A percentile compares a stretch with the other conserved stretches of the same genome.
Evolutionary conservation across 2,888 invertebrate species (phyloP).

Genomic region (Eutolmus rufibarbis): DNA sequence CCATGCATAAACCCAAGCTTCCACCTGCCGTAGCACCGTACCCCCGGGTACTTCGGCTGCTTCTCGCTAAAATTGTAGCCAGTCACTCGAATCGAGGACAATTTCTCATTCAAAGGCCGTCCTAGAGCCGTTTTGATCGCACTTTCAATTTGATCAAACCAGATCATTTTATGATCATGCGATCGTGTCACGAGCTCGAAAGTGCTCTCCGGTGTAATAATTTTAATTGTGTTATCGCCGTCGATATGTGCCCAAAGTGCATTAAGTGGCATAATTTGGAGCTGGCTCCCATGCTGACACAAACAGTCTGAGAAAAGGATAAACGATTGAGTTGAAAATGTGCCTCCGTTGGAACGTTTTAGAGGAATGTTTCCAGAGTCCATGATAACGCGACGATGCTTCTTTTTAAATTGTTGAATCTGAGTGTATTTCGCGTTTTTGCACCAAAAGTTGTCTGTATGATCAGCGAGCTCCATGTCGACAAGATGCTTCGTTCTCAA

Average conservation of each 20-base stretch:
- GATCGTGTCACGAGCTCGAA: constrained; percentile 70
- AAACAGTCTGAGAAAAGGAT: constrained; percentile 83
- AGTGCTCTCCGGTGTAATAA: constrained; percentile 81
- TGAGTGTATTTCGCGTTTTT: constrained; percentile 59
- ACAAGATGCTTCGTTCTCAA: constrained; percentile 56
- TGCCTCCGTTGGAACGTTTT: constrained; percentile 72
- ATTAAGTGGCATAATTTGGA: constrained; percentile 73
- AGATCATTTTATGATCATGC: constrained; percentile 77
- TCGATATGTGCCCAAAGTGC: constrained; percentile 83
- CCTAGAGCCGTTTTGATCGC: constrained; percentile 75
- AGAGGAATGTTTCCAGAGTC: constrained; percentile 78
- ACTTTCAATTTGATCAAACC: constrained; percentile 78
- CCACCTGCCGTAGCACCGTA: constrained; percentile 84
- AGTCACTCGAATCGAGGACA: constrained; percentile 74
- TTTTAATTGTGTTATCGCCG: constrained; percentile 72
- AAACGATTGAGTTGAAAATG: constrained; percentile 77
- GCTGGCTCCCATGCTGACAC: constrained; percentile 75
- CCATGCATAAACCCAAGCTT: constrained; percentile 82
- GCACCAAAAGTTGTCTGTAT: constrained; percentile 60
- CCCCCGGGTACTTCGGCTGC: constrained; percentile 75
- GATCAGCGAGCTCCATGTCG: constrained; percentile 57
- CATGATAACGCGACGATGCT: constrained; percentile 75
- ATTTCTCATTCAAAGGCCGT: constrained; percentile 68
- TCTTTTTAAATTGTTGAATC: constrained; percentile 65
- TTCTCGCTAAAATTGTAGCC: constrained; percentile 75